Percentiles rank a stretch among this genome's conserved stretches.
Conservation (phyloP, 2,113 vertebrate species). For the Himantopus leucocephalus region DNA sequence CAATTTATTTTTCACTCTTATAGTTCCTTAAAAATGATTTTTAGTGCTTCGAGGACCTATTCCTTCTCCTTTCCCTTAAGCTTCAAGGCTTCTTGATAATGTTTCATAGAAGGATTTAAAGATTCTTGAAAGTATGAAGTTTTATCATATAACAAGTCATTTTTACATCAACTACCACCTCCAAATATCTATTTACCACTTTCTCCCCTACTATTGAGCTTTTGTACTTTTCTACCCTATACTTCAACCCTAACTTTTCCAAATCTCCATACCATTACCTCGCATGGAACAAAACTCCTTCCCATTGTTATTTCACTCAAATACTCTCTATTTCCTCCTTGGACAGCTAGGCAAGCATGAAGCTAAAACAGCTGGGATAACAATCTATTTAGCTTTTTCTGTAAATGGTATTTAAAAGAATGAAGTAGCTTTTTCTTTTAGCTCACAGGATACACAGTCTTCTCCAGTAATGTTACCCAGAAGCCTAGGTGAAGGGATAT, state of each 20-base stretch:
- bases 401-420: background rate
- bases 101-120: background rate
- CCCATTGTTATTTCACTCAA: background rate
- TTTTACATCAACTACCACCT: background rate
- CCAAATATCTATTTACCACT: background rate
- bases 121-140: background rate
- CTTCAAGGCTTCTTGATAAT: background rate
- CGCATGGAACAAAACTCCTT: background rate
- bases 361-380: background rate
- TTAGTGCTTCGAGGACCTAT: background rate
- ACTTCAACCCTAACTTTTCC: background rate
- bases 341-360: background rate
- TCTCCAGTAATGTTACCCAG: background rate
- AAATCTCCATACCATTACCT: background rate
- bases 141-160: background rate
- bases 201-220: background rate
- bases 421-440: rapidly evolving
- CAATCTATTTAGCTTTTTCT: background rate
- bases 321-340: background rate
- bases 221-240: background rate
- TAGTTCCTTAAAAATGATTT: background rate
- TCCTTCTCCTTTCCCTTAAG: background rate
- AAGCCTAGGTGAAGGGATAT: background rate
- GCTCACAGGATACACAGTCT: background rate
- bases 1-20: background rate